These are phyloP conservation scores for Siniperca obscura DNA, from an alignment of 2,797 vertebrate genomes.

Conservation along the genomic window DNA sequence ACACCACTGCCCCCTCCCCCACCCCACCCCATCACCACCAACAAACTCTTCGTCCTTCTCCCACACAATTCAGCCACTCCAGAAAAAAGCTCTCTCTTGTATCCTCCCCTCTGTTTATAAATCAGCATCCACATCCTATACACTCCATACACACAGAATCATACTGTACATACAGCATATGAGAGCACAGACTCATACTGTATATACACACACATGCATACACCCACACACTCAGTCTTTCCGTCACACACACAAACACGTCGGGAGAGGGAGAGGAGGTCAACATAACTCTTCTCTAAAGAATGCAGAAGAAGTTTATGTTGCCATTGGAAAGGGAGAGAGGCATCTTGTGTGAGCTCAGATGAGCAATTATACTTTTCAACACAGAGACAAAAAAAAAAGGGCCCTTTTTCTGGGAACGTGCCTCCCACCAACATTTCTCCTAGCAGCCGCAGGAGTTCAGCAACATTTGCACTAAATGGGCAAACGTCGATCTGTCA, in stretches of 20 bases:
- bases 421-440: constrained; percentile 75
- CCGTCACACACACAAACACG: constrained; percentile 48
- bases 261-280: constrained; percentile 66
- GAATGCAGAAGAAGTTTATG: constrained; percentile 78
- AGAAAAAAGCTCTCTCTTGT: constrained; percentile 45
- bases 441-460: constrained; percentile 70
- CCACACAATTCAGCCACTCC: constrained; percentile 61
- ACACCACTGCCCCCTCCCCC: constrained; percentile 46
- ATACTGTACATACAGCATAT: background rate
- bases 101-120: constrained; percentile 36
- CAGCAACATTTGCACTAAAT: constrained; percentile 74
- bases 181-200: constrained; percentile 19
- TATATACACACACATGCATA: constrained; percentile 18
- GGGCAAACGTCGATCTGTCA: constrained; percentile 78
- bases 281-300: constrained; percentile 77
- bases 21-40: constrained; percentile 37
- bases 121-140: constrained; percentile 13
- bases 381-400: constrained; percentile 56
- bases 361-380: constrained; percentile 84
- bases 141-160: constrained; percentile 11
- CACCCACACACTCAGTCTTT: constrained; percentile 48
- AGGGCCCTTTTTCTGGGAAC: constrained; percentile 72
- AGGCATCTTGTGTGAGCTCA: constrained; percentile 79
- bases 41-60: constrained; percentile 59
- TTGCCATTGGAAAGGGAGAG: constrained; percentile 77